Conservation (phyloP, 2,113 vertebrate species). For the Clarias batrachus region DNA sequence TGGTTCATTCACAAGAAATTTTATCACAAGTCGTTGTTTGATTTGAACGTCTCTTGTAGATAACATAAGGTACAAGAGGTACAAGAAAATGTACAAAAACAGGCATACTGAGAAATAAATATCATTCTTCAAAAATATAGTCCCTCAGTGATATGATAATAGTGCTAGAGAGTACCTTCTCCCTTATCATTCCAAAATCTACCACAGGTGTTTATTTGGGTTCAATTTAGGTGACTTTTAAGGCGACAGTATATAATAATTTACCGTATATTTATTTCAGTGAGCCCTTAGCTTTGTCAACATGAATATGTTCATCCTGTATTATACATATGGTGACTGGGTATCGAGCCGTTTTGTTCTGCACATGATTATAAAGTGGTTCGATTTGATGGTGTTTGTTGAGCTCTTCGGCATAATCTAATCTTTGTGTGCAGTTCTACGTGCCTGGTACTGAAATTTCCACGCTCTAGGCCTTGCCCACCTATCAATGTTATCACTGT, state of each 20-base stretch:
- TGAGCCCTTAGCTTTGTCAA: background rate
- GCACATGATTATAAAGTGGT: background rate
- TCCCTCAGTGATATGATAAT: background rate
- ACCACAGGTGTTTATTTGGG: background rate
- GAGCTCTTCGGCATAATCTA: background rate
- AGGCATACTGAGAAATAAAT: background rate
- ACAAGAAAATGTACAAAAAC: no score
- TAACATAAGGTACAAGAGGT: no score
- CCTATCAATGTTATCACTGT: background rate
- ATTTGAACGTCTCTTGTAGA: no score
- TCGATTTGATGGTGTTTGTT: slow-evolving; percentile 16
- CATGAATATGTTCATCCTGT: background rate
- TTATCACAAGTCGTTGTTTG: no score
- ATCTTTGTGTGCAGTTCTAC: slow-evolving; percentile 12
- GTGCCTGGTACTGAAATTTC: background rate
- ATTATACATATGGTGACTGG: background rate
- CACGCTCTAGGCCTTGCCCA: background rate
- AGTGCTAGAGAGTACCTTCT: background rate
- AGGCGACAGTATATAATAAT: background rate
- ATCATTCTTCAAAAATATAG: background rate
- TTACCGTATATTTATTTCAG: background rate
- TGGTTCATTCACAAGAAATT: no score
- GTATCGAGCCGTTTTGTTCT: background rate
- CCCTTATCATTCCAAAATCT: background rate
- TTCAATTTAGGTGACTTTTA: background rate